These are phyloP conservation scores for Poeciliopsis paucimaculata DNA, from an alignment of 2,797 vertebrate genomes.

Conservation along the genomic window DNA sequence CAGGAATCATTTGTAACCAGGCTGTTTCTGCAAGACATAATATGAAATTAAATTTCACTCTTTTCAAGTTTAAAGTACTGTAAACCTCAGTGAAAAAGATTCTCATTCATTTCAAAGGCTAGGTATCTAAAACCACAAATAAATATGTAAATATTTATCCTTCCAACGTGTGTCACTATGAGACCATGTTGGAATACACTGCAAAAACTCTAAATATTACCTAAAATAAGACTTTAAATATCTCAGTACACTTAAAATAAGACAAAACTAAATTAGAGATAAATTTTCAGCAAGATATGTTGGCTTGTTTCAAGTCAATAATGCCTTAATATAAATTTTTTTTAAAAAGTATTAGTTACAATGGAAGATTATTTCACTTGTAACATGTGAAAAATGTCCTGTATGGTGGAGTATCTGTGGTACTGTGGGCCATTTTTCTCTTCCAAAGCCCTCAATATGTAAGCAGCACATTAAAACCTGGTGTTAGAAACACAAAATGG, in stretches of 20 bases:
- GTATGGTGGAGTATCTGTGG: neutral
- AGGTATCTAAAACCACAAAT: neutral
- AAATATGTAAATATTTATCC: neutral
- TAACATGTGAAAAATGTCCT: no score
- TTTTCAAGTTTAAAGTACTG: neutral
- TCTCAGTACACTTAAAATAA: no score
- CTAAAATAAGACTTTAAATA: no score
- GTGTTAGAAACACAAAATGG: neutral
- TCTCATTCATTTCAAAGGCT: neutral
- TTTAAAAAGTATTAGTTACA: no score
- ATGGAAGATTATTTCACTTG: no score
- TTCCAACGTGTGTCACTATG: no score
- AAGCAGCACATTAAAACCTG: neutral
- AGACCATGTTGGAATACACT: neutral
- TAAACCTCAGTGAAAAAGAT: neutral
- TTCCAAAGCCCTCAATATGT: neutral
- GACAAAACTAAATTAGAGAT: no score
- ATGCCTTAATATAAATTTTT: no score
- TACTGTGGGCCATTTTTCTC: neutral
- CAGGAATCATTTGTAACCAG: neutral
- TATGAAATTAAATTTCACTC: neutral
- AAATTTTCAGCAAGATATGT: no score
- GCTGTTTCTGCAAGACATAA: neutral
- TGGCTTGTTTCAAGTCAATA: no score
- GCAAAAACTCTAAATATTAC: no score